Percentiles rank a stretch among this genome's conserved stretches.
These are phyloP conservation scores for Progne subis DNA, from an alignment of 2,113 vertebrate species.

Conservation along the genomic window DNA sequence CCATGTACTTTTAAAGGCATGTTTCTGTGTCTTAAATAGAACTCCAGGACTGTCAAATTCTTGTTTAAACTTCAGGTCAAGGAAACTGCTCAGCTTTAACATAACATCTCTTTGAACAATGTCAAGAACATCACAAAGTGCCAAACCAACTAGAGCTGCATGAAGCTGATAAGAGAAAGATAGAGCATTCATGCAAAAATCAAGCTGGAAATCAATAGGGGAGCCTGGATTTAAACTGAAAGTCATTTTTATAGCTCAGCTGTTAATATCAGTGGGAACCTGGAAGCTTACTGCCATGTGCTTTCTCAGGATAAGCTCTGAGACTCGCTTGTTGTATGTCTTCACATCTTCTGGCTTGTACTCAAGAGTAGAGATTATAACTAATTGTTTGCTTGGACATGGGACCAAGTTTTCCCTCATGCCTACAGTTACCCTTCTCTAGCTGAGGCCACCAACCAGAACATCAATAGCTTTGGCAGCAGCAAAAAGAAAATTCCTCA, in stretches of 20 bases:
- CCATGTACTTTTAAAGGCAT: slow-evolving; percentile 4
- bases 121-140: slow-evolving; percentile 65
- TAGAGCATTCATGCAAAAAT: slow-evolving; percentile 68
- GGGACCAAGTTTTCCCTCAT: background rate
- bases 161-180: slow-evolving; percentile 74
- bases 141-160: slow-evolving; percentile 65
- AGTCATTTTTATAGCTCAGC: slow-evolving; percentile 60
- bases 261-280: slow-evolving; percentile 38
- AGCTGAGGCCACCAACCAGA: background rate
- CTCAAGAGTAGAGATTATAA: slow-evolving; percentile 41
- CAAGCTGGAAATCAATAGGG: slow-evolving; percentile 55
- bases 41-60: slow-evolving; percentile 37
- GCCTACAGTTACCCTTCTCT: background rate
- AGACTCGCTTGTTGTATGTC: background rate
- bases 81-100: slow-evolving; percentile 47
- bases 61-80: slow-evolving; percentile 39
- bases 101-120: slow-evolving; percentile 53
- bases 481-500: background rate
- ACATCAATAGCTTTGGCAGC: background rate
- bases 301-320: slow-evolving; percentile 9
- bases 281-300: slow-evolving; percentile 48
- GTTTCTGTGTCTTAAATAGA: background rate
- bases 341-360: slow-evolving; percentile 33
- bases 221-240: slow-evolving; percentile 63
- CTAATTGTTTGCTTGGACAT: slow-evolving; percentile 18